Base-by-base conservation (phyloP, 2,888 invertebrate species). In the Clivina fossor region DNA sequence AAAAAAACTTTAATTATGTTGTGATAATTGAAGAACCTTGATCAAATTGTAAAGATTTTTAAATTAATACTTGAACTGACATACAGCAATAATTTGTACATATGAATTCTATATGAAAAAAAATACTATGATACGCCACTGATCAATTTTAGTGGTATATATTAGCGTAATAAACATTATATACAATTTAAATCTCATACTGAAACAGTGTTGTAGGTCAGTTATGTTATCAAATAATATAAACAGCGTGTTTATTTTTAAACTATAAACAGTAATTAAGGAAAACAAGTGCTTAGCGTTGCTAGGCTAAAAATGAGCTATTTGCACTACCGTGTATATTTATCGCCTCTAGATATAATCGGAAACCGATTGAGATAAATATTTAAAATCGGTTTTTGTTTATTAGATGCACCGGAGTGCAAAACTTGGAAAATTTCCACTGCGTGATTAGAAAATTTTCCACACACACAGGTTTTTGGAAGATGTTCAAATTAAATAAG, bases 391-490 rank as follows among this genome's bases (percentile, higher is more conserved):
- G 32, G n/a, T n/a, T n/a, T 53, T 44, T 53, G 41, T 53, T 53
- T 53, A 44, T 35, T 35, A 43, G 28, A 15, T 44, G 53, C 43
- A 41, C 5, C 19, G 11, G 22, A n/a, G 32, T 19, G 49, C 38
- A 43, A 40, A 44, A 26, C 9, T 53, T 44, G 53, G 53, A 44
- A 43, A 53, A 37, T 35, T 44, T 53, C 53, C 53, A 44, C 22
- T 44, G 44, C 43, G 40, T 44, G 53, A 44, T 53, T 26, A 37
- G 53, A 53, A 53, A 53, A 33, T 53, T 43, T 53, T 26, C 28
- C 44, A 26, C 4, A n/a, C n/a, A n/a, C n/a, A n/a, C n/a, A 24
- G 11, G 44, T 5, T 24, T 53, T 53, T 53, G 43, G 53, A 53
- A 44, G 26, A 19, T 5, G 53, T 44, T 53, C 53, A 53, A 53